A percentile compares a stretch with the other conserved stretches of the same genome.
These are phyloP conservation scores for Orientallactaga sibirica DNA, from an alignment of 2,797 vertebrate species.

Conservation along the genomic window DNA sequence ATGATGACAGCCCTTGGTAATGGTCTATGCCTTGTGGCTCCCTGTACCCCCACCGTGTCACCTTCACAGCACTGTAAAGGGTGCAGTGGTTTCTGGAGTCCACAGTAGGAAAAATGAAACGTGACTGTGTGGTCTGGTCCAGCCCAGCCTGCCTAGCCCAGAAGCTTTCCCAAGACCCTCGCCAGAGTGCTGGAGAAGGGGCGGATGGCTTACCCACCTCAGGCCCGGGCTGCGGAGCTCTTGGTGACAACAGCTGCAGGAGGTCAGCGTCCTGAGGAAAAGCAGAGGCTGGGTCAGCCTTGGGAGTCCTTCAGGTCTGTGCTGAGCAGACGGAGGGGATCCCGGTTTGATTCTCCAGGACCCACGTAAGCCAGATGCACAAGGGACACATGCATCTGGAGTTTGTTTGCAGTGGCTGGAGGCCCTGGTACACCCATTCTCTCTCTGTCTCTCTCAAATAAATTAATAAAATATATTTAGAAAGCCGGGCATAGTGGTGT, in stretches of 20 bases:
- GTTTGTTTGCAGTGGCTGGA: too few species aligned
- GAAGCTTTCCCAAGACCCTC: neutral
- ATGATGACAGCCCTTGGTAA: neutral
- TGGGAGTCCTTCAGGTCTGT: neutral
- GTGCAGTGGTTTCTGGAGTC: neutral
- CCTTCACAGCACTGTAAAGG: neutral
- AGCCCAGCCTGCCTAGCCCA: neutral
- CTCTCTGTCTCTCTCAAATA: too few species aligned
- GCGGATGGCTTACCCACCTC: conserved; percentile 13
- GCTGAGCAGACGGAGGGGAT: neutral
- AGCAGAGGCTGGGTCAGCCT: neutral
- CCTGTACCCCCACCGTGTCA: too few species aligned
- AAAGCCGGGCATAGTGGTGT: too few species aligned
- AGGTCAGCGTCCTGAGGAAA: conserved; percentile 57
- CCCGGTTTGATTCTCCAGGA: too few species aligned
- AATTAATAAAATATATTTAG: too few species aligned
- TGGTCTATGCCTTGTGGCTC: neutral
- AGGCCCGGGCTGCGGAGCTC: too few species aligned
- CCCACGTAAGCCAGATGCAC: too few species aligned
- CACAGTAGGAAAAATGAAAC: neutral
- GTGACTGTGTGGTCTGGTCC: neutral
- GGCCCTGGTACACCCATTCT: too few species aligned
- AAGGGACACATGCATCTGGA: too few species aligned
- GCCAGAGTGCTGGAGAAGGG: neutral
- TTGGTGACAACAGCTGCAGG: conserved; percentile 25